Base-by-base conservation (phyloP, 1,140 invertebrate genomes). In the Drosophila kanapiae region DNA sequence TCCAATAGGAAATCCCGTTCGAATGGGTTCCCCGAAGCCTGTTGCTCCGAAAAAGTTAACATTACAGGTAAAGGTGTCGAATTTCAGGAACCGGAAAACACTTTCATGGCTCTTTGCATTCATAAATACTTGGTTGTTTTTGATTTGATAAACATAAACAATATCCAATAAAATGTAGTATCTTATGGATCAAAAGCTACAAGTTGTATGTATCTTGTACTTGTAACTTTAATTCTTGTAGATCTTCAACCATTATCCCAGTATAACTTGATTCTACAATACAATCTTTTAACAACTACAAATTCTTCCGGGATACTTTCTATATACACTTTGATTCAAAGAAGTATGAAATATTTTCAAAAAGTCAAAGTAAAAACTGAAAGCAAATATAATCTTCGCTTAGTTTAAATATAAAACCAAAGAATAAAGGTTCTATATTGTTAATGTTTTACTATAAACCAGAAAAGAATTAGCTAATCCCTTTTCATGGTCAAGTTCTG, bases 71-170 rank as follows among this genome's bases (percentile, higher is more conserved):
- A 51, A 51, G 53, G 76, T 82, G 57, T 87, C 70, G 33, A 70
- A 70, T 83, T 83, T 71, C 72, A n/a, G 13, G 13, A 71, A 59
- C 35, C 29, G 48, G 45, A 29, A 68, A 76, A 79, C 61, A 63
- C 60, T 62, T 75, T 78, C 29, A 88, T 43, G 78, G 45, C 51
- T 83, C 65, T 70, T 78, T 81, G 72, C 57, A 78, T 88, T 47
- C 16, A 35, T 37, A 14, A 3, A 35, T 14, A 18, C 1, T 18
- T 35, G 7, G 37, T 53, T 13, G n/a, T 23, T 9, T 37, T 37
- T 37, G 13, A 37, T 23, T 54, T 54, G 9, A 16, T 54, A 37
- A 37, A 2, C 33, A 6, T 54, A 37, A 37, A 2, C 33, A 9
- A 23, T 1, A 35, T 18, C 2, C 3, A 18, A 35, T 37, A 5